Conservation (phyloP, 2,888 invertebrate species). For the Nomada fucata region DNA sequence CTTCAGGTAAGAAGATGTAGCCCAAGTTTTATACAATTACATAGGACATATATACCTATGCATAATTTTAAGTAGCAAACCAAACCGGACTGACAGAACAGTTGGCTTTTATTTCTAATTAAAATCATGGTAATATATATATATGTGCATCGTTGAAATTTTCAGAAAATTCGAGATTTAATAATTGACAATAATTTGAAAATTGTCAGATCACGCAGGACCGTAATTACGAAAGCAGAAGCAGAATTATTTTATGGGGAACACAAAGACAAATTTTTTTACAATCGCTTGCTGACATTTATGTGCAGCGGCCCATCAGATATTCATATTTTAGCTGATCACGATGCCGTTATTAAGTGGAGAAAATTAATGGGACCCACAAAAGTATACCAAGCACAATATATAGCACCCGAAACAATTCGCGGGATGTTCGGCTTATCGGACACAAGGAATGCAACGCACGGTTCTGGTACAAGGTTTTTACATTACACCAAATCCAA, state of each 20-base stretch:
- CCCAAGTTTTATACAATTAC: conserved; percentile 17
- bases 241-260: conserved; percentile 93
- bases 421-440: conserved; percentile 94
- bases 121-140: conserved; percentile 14
- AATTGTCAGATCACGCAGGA: conserved; percentile 89
- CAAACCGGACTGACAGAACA: neutral
- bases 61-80: neutral
- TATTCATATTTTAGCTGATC: conserved; percentile 90
- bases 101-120: neutral
- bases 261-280: conserved; percentile 93
- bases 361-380: conserved; percentile 95
- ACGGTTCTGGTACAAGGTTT: conserved; percentile 91
- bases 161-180: conserved; percentile 88
- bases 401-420: conserved; percentile 91
- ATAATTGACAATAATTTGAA: conserved; percentile 89
- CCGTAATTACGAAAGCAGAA: conserved; percentile 86
- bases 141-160: conserved; percentile 51
- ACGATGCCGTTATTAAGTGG: conserved; percentile 92
- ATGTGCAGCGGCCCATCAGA: conserved; percentile 95
- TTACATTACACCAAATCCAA: neutral
- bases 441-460: conserved; percentile 97
- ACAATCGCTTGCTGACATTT: conserved; percentile 91
- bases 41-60: neutral
- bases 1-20: conserved; percentile 84
- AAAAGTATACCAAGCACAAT: conserved; percentile 92